Percentiles rank a stretch among this genome's conserved stretches.
Conservation (phyloP, 1,140 invertebrate genomes). For the Drosophila sp. region DNA sequence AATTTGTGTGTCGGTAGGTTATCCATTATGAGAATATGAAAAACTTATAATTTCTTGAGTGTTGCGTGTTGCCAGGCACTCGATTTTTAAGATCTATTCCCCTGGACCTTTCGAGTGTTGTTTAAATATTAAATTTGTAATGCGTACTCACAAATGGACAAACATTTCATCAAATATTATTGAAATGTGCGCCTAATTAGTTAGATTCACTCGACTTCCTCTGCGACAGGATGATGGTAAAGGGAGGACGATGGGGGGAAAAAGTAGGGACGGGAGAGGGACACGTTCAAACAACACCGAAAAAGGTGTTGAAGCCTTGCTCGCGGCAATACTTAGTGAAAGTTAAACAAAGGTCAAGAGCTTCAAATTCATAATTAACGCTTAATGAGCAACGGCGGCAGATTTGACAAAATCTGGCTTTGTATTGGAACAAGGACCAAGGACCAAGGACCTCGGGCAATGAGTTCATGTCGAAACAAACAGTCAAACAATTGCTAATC, state of each 20-base stretch:
- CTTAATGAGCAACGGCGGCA: slow-evolving; percentile 55
- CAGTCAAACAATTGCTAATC: slow-evolving; percentile 51
- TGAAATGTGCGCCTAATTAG: slow-evolving; percentile 77
- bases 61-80: slow-evolving; percentile 48
- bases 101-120: background rate
- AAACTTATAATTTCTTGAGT: slow-evolving; percentile 52
- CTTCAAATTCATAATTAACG: slow-evolving; percentile 70
- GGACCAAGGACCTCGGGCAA: background rate
- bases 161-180: slow-evolving; percentile 74
- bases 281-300: slow-evolving; percentile 54
- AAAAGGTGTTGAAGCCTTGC: slow-evolving; percentile 67
- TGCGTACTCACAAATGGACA: slow-evolving; percentile 55
- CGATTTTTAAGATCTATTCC: slow-evolving; percentile 9
- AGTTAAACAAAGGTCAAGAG: slow-evolving; percentile 50
- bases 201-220: slow-evolving; percentile 53
- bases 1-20: slow-evolving; percentile 38
- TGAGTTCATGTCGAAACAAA: slow-evolving; percentile 39
- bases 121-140: slow-evolving; percentile 18
- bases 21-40: slow-evolving; percentile 45
- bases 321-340: slow-evolving; percentile 35
- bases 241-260: background rate
- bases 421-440: no score
- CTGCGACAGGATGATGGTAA: background rate
- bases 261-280: background rate
- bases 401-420: slow-evolving; percentile 15